phyloP scores from a whole-genome alignment of 2,888 invertebrate genomes.

The Neuroscelio doddi region DNA sequence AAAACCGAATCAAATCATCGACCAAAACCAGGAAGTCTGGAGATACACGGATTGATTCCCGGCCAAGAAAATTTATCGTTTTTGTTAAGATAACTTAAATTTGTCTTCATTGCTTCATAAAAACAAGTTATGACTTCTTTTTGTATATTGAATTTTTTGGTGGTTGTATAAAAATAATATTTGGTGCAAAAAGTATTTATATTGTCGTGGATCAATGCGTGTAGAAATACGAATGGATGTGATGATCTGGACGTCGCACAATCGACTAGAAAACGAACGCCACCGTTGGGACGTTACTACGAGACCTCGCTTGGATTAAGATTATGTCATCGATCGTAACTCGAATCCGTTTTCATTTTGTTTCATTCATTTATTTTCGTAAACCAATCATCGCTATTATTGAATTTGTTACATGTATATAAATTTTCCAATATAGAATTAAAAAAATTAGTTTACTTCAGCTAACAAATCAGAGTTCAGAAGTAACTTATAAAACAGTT shows the following conservation, averaged over 20 bases:
- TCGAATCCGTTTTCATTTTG: constrained; percentile 26
- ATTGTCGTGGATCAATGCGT: not conserved
- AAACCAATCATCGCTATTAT: constrained; percentile 25
- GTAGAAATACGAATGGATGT: constrained; percentile 22
- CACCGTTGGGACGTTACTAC: constrained; percentile 39
- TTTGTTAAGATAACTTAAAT: no score
- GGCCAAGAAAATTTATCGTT: no score
- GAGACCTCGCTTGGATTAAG: constrained; percentile 43
- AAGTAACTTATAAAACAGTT: no score
- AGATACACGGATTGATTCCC: no score
- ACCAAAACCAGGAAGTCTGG: no score
- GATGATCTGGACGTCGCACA: constrained; percentile 45
- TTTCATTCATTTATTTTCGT: constrained; percentile 12
- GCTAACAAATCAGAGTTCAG: no score
- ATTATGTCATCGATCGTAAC: constrained; percentile 46
- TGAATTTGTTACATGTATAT: constrained; percentile 14
- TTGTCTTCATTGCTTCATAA: no score
- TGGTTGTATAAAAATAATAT: no score
- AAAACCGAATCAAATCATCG: no score
- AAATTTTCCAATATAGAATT: constrained; percentile 21
- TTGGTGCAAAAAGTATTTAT: no score
- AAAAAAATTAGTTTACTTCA: not conserved
- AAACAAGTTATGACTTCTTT: no score
- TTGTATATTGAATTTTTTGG: no score
- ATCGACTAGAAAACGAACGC: constrained; percentile 48